A percentile compares a stretch with the other conserved stretches of the same genome.
These are phyloP conservation scores for Epinotia ramella DNA, from an alignment of 2,888 invertebrate species.

Conservation along the genomic window DNA sequence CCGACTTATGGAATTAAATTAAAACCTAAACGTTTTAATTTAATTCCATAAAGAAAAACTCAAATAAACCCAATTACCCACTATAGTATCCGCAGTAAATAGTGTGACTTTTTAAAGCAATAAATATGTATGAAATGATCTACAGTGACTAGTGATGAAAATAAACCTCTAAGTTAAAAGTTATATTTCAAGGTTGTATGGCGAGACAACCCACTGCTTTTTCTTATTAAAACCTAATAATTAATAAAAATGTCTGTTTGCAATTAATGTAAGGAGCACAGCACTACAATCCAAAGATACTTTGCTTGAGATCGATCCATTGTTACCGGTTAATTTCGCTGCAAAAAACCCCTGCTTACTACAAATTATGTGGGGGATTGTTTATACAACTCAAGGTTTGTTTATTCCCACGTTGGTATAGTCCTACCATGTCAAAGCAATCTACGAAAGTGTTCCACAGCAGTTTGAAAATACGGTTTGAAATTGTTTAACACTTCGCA, in stretches of 20 bases:
- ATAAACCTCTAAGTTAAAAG: neutral
- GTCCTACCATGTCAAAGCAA: constrained; percentile 7
- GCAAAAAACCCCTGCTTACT: constrained; percentile 19
- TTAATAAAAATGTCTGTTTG: neutral
- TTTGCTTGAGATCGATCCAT: constrained; percentile 25
- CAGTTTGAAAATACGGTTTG: constrained; percentile 14
- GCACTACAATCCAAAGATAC: neutral
- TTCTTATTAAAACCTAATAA: neutral
- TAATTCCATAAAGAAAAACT: no score
- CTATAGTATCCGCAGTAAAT: no score
- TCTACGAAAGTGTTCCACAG: neutral
- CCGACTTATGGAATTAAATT: no score
- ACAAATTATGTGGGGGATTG: constrained; percentile 26
- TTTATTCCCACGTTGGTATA: constrained; percentile 30
- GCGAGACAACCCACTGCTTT: neutral
- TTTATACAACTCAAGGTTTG: constrained; percentile 26
- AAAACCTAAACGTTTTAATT: no score
- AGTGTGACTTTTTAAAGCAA: no score
- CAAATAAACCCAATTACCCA: no score
- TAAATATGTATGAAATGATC: no score
- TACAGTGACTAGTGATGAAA: no score
- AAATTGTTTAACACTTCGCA: neutral
- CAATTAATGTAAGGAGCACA: constrained; percentile 1
- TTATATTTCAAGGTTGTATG: neutral
- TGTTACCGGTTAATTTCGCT: constrained; percentile 17